These are phyloP conservation scores for Glaucopsyche alexis DNA, from an alignment of 2,888 invertebrate species.

Conservation along the genomic window DNA sequence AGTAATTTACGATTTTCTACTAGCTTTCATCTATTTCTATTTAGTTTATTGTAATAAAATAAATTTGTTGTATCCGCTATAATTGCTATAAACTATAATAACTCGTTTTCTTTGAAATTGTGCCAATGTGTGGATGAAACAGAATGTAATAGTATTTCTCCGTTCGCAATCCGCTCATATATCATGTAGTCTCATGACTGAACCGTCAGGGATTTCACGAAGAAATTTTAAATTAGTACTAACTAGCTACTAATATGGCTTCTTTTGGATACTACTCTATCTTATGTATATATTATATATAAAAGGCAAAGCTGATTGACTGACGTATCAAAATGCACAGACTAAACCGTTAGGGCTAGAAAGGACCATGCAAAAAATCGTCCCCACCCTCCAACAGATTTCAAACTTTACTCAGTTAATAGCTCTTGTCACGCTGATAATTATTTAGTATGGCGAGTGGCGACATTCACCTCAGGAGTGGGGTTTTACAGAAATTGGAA, in stretches of 20 bases:
- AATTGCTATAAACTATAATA: conserved; percentile 7
- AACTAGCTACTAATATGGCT: neutral
- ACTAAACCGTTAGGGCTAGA: too few relatives aligned
- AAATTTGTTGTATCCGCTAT: conserved; percentile 5
- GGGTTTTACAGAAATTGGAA: too few relatives aligned
- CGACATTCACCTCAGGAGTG: too few relatives aligned
- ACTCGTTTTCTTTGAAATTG: conserved; percentile 37
- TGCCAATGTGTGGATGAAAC: conserved; percentile 42
- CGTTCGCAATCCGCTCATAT: conserved; percentile 20
- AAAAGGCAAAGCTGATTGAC: too few relatives aligned
- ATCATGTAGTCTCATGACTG: conserved; percentile 7
- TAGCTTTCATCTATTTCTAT: conserved; percentile 9
- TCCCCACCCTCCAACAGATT: too few relatives aligned
- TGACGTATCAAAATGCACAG: too few relatives aligned
- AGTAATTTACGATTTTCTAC: neutral
- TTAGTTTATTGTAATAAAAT: conserved; percentile 9
- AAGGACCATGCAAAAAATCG: too few relatives aligned
- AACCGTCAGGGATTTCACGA: neutral
- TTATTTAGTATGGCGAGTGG: too few relatives aligned
- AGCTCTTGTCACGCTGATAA: too few relatives aligned
- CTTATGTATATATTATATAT: too few relatives aligned
- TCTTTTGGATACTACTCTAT: conserved; percentile 13
- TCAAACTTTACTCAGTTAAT: too few relatives aligned
- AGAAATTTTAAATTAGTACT: neutral
- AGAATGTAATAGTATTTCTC: neutral